Percentiles rank a stretch among this genome's conserved stretches.
phyloP scores from a whole-genome alignment of 2,113 vertebrate species.

The Nothoprocta pentlandii region DNA sequence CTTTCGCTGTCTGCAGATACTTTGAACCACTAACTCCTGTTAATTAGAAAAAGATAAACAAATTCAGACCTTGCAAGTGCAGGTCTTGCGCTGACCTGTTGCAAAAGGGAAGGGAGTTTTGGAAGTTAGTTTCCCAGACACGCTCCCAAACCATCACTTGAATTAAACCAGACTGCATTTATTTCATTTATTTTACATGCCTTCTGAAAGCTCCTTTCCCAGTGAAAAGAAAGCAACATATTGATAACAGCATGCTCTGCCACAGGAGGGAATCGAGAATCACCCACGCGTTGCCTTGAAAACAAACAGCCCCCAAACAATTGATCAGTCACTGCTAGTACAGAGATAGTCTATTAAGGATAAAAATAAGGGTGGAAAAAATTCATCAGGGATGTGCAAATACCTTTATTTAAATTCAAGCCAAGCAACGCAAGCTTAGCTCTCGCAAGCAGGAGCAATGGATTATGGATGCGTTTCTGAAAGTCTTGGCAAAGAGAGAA shows the following conservation, averaged over 20 bases:
- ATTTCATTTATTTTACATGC: constrained; percentile 54
- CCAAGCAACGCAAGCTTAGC: constrained; percentile 38
- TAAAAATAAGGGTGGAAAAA: constrained; percentile 61
- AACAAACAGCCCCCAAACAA: constrained; percentile 63
- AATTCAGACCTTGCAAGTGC: neutral
- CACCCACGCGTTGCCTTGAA: constrained; percentile 44
- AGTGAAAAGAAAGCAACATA: constrained; percentile 34
- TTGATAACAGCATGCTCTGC: constrained; percentile 49
- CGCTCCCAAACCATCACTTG: neutral
- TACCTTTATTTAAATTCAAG: constrained; percentile 55
- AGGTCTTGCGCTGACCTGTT: neutral
- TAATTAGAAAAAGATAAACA: constrained; percentile 55
- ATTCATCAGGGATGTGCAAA: constrained; percentile 58
- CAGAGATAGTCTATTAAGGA: constrained; percentile 31
- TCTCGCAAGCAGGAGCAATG: constrained; percentile 23
- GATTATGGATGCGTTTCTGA: constrained; percentile 29
- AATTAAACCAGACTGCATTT: constrained; percentile 29
- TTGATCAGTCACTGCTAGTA: constrained; percentile 48
- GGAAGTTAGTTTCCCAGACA: constrained; percentile 13
- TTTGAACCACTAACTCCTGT: constrained; percentile 34
- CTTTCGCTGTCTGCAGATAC: neutral
- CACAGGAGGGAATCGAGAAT: constrained; percentile 31
- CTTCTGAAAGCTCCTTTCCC: neutral
- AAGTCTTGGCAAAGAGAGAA: constrained; percentile 20
- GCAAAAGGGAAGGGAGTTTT: constrained; percentile 2